Percentiles rank a stretch among this genome's conserved stretches.
Evolutionary conservation across 1,140 invertebrate genomes (phyloP).

Genomic region (Zeugodacus cucurbitae): DNA sequence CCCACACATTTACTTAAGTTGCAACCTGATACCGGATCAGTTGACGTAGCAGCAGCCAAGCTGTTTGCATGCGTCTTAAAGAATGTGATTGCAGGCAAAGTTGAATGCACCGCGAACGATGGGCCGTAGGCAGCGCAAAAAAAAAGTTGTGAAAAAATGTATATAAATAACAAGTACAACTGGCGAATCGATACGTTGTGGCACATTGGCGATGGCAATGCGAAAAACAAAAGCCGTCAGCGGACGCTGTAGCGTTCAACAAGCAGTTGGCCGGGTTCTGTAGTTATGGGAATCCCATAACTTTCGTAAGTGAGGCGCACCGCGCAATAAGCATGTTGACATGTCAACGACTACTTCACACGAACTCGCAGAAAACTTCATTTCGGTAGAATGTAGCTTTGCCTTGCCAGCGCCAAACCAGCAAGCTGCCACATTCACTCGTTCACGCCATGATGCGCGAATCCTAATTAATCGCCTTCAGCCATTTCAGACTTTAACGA

Average conservation of each 20-base stretch:
- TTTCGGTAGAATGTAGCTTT: too few species aligned
- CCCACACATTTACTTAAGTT: background rate
- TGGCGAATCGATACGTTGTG: background rate
- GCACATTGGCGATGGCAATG: background rate
- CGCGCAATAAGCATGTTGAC: background rate
- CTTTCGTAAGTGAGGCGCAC: background rate
- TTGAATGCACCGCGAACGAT: slow-evolving; percentile 10
- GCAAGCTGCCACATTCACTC: background rate
- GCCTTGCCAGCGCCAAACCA: background rate
- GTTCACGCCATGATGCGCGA: background rate
- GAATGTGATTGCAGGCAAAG: slow-evolving; percentile 30
- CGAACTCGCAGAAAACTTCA: too few species aligned
- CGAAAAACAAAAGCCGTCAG: background rate
- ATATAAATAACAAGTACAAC: background rate
- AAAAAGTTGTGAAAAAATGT: background rate
- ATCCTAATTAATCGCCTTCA: slow-evolving; percentile 21
- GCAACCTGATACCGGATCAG: slow-evolving; percentile 19
- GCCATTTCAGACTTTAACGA: slow-evolving; percentile 2
- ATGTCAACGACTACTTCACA: background rate
- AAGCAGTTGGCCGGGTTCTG: background rate
- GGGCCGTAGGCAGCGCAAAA: background rate
- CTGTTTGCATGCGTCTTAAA: background rate
- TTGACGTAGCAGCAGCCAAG: background rate
- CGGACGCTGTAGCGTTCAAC: background rate
- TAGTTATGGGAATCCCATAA: background rate